phyloP scores from a whole-genome alignment of 2,888 invertebrate genomes.

The Hoplodrina blanda region DNA sequence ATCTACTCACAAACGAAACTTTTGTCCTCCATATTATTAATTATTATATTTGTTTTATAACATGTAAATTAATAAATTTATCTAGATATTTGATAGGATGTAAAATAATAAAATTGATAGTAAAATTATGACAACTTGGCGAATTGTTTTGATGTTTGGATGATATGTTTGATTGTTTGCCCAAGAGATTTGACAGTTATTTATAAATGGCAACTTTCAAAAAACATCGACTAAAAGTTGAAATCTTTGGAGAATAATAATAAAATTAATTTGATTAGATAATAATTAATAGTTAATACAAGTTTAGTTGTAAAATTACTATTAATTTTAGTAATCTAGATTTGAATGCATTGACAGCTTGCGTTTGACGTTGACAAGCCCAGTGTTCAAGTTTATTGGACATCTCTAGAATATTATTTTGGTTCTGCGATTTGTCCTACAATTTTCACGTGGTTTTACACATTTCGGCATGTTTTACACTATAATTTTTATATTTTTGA shows the following conservation, averaged over 20 bases:
- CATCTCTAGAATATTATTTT: conserved; percentile 67
- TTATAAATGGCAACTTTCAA: conserved; percentile 34
- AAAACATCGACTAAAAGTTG: conserved; percentile 22
- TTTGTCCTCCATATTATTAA: conserved; percentile 78
- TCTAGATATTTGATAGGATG: neutral
- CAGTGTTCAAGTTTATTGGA: conserved; percentile 3
- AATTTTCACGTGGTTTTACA: conserved; percentile 83
- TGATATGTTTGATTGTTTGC: conserved; percentile 8
- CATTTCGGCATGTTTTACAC: conserved; percentile 76
- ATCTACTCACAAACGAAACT: conserved; percentile 80
- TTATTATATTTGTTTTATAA: neutral
- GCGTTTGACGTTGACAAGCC: conserved; percentile 29
- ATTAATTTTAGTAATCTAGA: no score
- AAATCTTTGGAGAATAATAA: neutral
- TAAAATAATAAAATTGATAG: neutral
- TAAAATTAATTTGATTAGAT: no score
- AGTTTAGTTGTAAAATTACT: no score
- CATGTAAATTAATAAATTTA: neutral
- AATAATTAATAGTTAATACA: no score
- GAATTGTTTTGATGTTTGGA: conserved; percentile 50
- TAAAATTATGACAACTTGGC: conserved; percentile 58
- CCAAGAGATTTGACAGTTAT: conserved; percentile 37
- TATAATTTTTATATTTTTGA: conserved; percentile 66
- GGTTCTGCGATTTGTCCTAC: conserved; percentile 66
- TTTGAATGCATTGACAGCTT: conserved; percentile 9